Percentiles rank a stretch among this genome's conserved stretches.
Conservation (phyloP, 2,797 vertebrate genomes). For the Propithecus perrieri region DNA sequence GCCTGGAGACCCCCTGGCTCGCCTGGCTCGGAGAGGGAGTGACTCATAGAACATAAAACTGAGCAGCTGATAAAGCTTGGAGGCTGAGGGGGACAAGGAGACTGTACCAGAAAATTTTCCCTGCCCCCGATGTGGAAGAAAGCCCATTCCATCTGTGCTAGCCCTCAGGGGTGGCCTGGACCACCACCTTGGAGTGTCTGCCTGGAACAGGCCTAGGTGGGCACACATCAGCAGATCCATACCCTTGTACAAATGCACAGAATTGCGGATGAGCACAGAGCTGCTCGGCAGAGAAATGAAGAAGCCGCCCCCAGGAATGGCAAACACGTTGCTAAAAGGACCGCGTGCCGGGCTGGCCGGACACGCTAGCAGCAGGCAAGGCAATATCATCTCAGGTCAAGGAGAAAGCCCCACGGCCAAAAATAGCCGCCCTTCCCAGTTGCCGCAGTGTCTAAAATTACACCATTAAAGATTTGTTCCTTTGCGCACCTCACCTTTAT, state of each 20-base stretch:
- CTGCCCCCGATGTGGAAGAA: fast-evolving
- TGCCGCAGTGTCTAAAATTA: constrained; percentile 74
- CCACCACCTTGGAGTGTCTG: neutral
- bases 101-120: neutral
- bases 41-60: neutral
- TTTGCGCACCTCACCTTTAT: constrained; percentile 41
- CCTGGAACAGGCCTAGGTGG: neutral
- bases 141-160: neutral
- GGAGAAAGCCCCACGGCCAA: constrained; percentile 65
- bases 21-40: neutral
- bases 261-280: neutral
- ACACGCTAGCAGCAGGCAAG: neutral
- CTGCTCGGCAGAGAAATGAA: neutral
- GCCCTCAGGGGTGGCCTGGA: neutral
- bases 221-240: fast-evolving
- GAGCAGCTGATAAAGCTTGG: neutral
- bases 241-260: neutral
- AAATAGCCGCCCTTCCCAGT: constrained; percentile 72
- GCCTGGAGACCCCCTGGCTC: neutral
- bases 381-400: constrained; percentile 72
- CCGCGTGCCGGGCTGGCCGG: neutral
- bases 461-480: constrained; percentile 61
- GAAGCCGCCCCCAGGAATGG: neutral
- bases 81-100: neutral
- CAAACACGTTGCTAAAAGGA: neutral